Evolutionary conservation across 2,113 vertebrate species (phyloP).

Genomic region (Lepus americanus): DNA sequence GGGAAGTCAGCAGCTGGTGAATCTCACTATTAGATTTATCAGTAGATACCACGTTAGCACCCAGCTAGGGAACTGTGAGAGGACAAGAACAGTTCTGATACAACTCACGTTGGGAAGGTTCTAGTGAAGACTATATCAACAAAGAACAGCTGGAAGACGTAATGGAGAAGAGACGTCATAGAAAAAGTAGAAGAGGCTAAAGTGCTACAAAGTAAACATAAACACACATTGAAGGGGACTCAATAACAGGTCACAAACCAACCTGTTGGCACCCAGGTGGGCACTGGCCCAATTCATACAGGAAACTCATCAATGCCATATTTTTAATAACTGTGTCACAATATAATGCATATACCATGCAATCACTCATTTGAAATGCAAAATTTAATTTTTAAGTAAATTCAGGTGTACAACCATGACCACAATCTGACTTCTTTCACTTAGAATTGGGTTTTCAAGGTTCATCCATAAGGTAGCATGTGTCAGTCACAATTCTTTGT

Average conservation of each 20-base stretch:
- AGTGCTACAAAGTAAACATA: not conserved
- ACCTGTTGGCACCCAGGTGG: not conserved
- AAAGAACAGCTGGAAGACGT: not conserved
- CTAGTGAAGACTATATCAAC: not conserved
- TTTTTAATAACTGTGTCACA: not conserved
- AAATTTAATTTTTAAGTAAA: not conserved
- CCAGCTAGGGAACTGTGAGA: not conserved
- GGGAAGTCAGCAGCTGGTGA: not conserved
- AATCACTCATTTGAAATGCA: not conserved
- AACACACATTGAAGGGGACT: not conserved
- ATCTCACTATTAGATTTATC: not conserved
- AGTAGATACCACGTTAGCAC: not conserved
- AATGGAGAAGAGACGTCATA: not conserved
- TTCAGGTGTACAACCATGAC: not conserved
- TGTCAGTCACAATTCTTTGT: rapidly evolving
- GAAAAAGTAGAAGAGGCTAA: not conserved
- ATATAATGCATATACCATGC: not conserved
- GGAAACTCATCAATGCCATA: not conserved
- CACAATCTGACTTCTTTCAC: not conserved
- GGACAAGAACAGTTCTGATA: not conserved
- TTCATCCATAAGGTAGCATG: rapidly evolving
- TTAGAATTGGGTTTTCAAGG: not conserved
- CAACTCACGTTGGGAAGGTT: not conserved
- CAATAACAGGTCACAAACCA: not conserved
- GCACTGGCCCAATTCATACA: no score